A percentile compares a stretch with the other conserved stretches of the same genome.
Evolutionary conservation across 2,797 vertebrate species (phyloP).

Genomic region (Acanthurus leucopareius): DNA sequence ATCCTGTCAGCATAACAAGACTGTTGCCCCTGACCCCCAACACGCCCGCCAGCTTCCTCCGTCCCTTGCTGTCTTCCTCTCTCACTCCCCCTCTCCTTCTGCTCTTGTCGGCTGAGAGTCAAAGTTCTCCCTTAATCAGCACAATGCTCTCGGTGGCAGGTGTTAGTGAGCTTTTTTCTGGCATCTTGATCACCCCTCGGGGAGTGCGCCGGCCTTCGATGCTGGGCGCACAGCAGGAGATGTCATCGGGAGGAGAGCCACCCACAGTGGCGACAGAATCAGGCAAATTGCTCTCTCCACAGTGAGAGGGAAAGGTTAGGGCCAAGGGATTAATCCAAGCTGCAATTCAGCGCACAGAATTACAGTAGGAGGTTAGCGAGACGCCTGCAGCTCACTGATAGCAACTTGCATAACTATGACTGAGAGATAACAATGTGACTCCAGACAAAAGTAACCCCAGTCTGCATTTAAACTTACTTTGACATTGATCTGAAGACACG

Average conservation of each 20-base stretch:
- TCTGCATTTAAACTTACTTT: background rate
- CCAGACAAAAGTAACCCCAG: background rate
- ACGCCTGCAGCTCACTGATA: conserved; percentile 25
- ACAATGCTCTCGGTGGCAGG: conserved; percentile 83
- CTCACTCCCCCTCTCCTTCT: conserved; percentile 69
- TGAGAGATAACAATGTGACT: conserved; percentile 5
- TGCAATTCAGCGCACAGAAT: conserved; percentile 19
- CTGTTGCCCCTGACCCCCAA: conserved; percentile 58
- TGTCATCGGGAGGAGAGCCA: conserved; percentile 80
- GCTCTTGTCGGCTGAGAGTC: conserved; percentile 71
- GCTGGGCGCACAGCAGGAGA: conserved; percentile 73
- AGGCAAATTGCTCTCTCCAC: conserved; percentile 83
- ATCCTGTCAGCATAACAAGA: conserved; percentile 68
- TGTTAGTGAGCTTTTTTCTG: conserved; percentile 77
- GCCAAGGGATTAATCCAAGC: conserved; percentile 55
- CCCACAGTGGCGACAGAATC: conserved; percentile 79
- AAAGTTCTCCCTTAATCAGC: conserved; percentile 84
- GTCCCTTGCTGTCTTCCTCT: conserved; percentile 48
- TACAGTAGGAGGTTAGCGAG: conserved; percentile 39
- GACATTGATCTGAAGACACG: background rate
- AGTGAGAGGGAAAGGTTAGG: conserved; percentile 73
- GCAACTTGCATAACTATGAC: conserved; percentile 34
- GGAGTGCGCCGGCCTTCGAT: conserved; percentile 63
- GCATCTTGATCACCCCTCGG: conserved; percentile 79
- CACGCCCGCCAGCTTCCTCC: conserved; percentile 36